These are phyloP conservation scores for Iguana delicatissima DNA, from an alignment of 2,797 vertebrate genomes.

Conservation along the genomic window DNA sequence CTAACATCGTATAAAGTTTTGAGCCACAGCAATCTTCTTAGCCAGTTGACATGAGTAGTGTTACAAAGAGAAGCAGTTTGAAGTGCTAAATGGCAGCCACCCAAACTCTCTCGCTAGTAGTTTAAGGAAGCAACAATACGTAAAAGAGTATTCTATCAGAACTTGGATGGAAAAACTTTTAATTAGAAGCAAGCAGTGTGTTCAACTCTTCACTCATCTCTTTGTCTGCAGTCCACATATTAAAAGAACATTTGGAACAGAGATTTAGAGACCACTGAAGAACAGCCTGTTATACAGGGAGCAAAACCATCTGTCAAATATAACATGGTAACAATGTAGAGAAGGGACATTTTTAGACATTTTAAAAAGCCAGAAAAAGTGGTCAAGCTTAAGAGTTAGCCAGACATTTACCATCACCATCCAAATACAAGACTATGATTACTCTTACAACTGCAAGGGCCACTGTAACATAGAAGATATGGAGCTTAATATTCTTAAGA, in stretches of 20 bases:
- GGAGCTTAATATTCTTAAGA: not conserved
- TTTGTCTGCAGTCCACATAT: not conserved
- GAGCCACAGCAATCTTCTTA: not conserved
- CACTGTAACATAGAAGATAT: not conserved
- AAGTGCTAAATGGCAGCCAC: not conserved
- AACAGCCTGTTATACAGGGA: not conserved
- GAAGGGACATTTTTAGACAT: not conserved
- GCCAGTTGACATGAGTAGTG: not conserved
- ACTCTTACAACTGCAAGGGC: not conserved
- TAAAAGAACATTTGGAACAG: not conserved
- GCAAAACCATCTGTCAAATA: not conserved
- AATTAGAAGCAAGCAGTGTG: not conserved
- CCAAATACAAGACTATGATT: not conserved
- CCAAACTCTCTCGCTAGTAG: not conserved
- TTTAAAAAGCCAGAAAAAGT: slow-evolving; percentile 4
- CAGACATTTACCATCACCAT: not conserved
- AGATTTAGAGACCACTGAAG: not conserved
- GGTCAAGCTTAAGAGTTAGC: not conserved
- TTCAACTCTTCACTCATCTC: not conserved
- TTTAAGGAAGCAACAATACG: not conserved
- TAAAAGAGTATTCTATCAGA: not conserved
- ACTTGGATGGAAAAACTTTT: too few species aligned
- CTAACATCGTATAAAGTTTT: not conserved
- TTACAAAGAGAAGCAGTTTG: not conserved
- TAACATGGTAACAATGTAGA: not conserved